These are phyloP conservation scores for Diuraphis noxia DNA, from an alignment of 1,140 invertebrate genomes.

Conservation along the genomic window DNA sequence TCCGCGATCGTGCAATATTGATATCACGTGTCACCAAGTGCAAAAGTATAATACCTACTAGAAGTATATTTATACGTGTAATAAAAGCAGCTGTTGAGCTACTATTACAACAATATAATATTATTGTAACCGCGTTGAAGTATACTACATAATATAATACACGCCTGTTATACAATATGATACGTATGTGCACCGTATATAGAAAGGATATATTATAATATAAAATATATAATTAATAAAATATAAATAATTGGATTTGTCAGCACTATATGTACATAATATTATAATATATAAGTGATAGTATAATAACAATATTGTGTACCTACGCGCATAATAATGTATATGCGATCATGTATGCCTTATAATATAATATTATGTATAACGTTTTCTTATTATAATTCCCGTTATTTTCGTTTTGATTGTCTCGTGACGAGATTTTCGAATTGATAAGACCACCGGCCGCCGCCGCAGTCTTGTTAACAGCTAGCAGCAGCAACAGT, in stretches of 20 bases:
- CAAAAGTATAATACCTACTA: not conserved
- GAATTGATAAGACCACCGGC: not conserved
- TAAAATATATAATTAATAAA: not conserved
- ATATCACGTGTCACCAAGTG: not conserved
- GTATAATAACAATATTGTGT: slow-evolving; percentile 1
- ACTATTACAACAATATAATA: not conserved
- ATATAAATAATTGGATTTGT: slow-evolving; percentile 26
- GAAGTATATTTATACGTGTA: not conserved
- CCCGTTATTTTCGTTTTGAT: slow-evolving; percentile 36
- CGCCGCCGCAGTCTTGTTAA: not conserved
- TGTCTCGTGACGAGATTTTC: slow-evolving; percentile 37
- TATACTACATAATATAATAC: not conserved
- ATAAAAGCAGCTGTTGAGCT: not conserved
- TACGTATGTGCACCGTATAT: not conserved
- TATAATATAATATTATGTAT: not conserved
- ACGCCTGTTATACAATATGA: not conserved
- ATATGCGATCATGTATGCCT: not conserved
- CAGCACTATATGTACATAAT: not conserved
- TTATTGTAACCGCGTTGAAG: not conserved
- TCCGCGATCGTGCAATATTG: not conserved
- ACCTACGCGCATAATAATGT: not conserved
- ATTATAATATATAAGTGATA: not conserved
- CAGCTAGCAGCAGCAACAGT: not conserved
- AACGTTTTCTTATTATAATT: slow-evolving; percentile 36
- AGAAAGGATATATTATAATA: not conserved